phyloP scores from a whole-genome alignment of 2,888 invertebrate genomes.

The Ommatoiulus sabulosus region DNA sequence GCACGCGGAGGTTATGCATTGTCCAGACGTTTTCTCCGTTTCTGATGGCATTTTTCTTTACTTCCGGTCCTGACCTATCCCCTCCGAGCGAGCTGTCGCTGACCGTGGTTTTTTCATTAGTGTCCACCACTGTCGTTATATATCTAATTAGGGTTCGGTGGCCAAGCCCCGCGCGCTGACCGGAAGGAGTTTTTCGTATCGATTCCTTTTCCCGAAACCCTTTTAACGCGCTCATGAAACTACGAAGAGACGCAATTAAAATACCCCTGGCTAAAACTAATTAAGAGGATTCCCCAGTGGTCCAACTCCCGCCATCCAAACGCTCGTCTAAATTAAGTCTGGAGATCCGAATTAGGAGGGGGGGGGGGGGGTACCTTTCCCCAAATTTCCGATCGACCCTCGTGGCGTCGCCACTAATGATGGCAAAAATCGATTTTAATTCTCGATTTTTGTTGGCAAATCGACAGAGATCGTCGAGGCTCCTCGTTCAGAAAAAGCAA shows the following conservation, averaged over 20 bases:
- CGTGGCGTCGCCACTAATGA: neutral
- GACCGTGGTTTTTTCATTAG: neutral
- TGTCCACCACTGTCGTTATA: neutral
- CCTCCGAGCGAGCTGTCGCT: neutral
- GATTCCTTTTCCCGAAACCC: neutral
- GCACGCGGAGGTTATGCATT: too few species aligned
- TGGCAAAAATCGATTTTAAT: conserved; percentile 12
- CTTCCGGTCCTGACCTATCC: neutral
- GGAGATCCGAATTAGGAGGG: neutral
- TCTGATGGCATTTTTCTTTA: neutral
- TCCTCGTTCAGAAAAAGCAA: neutral
- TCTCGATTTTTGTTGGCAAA: conserved; percentile 12
- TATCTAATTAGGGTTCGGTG: neutral
- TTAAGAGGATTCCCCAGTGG: neutral
- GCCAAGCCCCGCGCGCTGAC: neutral
- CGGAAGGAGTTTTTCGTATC: too few species aligned
- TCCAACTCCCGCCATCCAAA: neutral
- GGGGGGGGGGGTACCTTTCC: neutral
- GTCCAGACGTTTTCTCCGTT: neutral
- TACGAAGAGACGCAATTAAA: conserved; percentile 19
- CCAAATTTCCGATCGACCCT: neutral
- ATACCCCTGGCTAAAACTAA: conserved; percentile 7
- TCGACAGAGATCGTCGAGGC: neutral
- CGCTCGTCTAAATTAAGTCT: neutral
- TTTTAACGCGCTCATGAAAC: neutral